A percentile compares a stretch with the other conserved stretches of the same genome.
Conservation (phyloP, 2,888 invertebrate species). For the Chalcosyrphus nemorum region DNA sequence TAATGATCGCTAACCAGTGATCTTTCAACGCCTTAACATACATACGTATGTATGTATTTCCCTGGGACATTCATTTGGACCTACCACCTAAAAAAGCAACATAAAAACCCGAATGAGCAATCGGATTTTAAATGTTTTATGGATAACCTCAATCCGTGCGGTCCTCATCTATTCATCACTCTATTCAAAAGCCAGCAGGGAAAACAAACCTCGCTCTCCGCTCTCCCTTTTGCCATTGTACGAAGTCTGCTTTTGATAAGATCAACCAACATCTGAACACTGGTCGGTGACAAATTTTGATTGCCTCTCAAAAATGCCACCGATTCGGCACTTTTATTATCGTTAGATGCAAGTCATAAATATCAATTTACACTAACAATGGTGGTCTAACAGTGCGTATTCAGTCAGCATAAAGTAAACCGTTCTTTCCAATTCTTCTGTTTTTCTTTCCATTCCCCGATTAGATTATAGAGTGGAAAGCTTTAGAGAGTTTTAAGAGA, state of each 20-base stretch:
- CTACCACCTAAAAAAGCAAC: slow-evolving; percentile 15
- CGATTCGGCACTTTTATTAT: slow-evolving; percentile 57
- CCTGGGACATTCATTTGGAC: slow-evolving; percentile 27
- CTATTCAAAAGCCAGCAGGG: neutral
- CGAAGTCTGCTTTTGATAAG: neutral
- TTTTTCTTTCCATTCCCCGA: neutral
- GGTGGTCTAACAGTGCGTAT: slow-evolving; percentile 38
- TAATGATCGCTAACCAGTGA: slow-evolving; percentile 55
- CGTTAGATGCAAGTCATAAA: slow-evolving; percentile 41
- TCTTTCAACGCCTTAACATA: slow-evolving; percentile 59
- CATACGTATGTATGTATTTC: too few relatives aligned
- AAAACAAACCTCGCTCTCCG: neutral
- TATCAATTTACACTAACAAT: slow-evolving; percentile 62
- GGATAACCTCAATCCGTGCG: slow-evolving; percentile 43
- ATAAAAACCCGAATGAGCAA: slow-evolving; percentile 31
- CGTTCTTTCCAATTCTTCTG: slow-evolving; percentile 11
- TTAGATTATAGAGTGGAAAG: slow-evolving; percentile 35
- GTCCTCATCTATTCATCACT: slow-evolving; percentile 32
- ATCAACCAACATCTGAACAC: slow-evolving; percentile 24
- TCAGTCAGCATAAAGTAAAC: slow-evolving; percentile 37
- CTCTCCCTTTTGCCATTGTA: neutral
- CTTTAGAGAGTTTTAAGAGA: slow-evolving; percentile 14
- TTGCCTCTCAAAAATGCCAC: slow-evolving; percentile 53
- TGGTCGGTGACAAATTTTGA: slow-evolving; percentile 52
- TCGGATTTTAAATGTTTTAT: slow-evolving; percentile 47